A percentile compares a stretch with the other conserved stretches of the same genome.
These are phyloP conservation scores for Caranx melampygus DNA, from an alignment of 2,113 vertebrate species.

Conservation along the genomic window DNA sequence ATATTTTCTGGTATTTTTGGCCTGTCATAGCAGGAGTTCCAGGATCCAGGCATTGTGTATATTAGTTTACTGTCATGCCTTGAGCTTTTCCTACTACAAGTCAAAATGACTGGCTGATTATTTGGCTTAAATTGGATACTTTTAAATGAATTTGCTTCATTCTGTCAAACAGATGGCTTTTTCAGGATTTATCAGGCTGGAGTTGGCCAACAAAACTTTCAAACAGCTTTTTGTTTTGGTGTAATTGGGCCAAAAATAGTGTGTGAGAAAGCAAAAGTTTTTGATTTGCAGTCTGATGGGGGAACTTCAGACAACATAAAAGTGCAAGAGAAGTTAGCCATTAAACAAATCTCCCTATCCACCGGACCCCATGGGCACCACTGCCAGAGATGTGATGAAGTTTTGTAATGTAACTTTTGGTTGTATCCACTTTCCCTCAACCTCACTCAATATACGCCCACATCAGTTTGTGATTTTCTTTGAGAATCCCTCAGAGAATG, in stretches of 20 bases:
- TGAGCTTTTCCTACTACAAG: slow-evolving; percentile 9
- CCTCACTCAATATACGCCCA: slow-evolving; percentile 50
- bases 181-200: neutral
- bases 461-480: slow-evolving; percentile 43
- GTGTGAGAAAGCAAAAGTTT: neutral
- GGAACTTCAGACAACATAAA: slow-evolving; percentile 1
- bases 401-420: slow-evolving; percentile 44
- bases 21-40: neutral
- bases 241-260: neutral
- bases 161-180: neutral
- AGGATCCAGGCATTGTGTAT: no score
- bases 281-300: neutral
- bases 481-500: slow-evolving; percentile 50
- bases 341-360: neutral
- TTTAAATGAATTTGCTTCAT: neutral
- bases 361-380: neutral
- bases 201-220: neutral
- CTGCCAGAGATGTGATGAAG: slow-evolving; percentile 28
- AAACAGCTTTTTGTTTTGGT: neutral
- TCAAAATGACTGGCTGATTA: neutral
- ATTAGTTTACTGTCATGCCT: neutral
- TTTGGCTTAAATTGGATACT: neutral
- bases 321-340: neutral
- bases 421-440: slow-evolving; percentile 38
- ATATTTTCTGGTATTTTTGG: neutral